Conservation (phyloP, 2,888 invertebrate species). For the Drosophila mulleri region DNA sequence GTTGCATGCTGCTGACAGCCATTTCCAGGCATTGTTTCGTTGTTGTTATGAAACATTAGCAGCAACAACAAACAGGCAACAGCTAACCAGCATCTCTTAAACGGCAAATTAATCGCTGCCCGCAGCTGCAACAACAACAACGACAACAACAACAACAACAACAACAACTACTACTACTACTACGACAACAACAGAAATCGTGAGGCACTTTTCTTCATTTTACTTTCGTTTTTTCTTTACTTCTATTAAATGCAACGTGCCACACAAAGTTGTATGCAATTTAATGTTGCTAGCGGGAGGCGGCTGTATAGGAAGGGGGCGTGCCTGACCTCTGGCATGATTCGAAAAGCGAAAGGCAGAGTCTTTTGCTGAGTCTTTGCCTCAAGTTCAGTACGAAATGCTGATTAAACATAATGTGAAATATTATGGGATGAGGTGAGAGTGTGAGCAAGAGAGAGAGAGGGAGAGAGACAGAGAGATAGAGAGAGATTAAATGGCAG, state of each 20-base stretch:
- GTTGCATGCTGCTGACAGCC: slow-evolving; percentile 60
- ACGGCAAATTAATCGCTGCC: slow-evolving; percentile 58
- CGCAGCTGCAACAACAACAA: slow-evolving; percentile 23
- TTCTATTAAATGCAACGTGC: slow-evolving; percentile 53
- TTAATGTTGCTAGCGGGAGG: slow-evolving; percentile 46
- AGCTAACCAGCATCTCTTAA: slow-evolving; percentile 43
- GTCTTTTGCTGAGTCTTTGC: slow-evolving; percentile 7
- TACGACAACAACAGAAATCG: slow-evolving; percentile 38
- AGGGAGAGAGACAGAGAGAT: too few relatives aligned
- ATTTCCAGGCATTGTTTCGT: slow-evolving; percentile 78
- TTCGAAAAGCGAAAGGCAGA: slow-evolving; percentile 71
- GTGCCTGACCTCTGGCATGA: slow-evolving; percentile 65
- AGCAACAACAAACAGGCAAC: slow-evolving; percentile 41
- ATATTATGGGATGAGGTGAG: not conserved
- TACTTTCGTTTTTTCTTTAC: slow-evolving; percentile 47
- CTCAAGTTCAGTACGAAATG: slow-evolving; percentile 55
- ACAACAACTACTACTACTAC: too few relatives aligned
- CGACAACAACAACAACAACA: not conserved
- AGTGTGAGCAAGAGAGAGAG: not conserved
- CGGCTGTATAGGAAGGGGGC: slow-evolving; percentile 14
- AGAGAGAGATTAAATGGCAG: not conserved
- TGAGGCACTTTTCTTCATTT: slow-evolving; percentile 53
- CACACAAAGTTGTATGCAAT: slow-evolving; percentile 46
- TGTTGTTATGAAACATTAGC: slow-evolving; percentile 80
- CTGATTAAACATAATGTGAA: slow-evolving; percentile 20